Evolutionary conservation across 53 echinoderm and acorn worm genomes (phyloP), one percentile per base, ranked within the genome.

Genomic region (Mesocentrotus franciscanus): DNA sequence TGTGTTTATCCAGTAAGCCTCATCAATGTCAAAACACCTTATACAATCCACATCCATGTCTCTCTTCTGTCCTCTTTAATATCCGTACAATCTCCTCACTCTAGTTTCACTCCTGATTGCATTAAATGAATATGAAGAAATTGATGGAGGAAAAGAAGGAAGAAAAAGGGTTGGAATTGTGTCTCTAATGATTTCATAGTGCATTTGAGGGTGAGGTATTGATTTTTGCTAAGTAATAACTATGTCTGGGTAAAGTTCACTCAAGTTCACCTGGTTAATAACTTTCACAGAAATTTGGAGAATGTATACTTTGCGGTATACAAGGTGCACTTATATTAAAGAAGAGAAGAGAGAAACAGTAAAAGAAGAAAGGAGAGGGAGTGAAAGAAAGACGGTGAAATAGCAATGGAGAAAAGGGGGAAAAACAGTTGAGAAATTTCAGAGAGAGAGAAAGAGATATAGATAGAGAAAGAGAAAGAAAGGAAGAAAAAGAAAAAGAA

Each of bases 41-140:
- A 58, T 87, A 57, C 87, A 56, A 57, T 11, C n/a, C 87, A 24
- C 39, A 87, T 18, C 87, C 87, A 58, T 29, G 56, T 87, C 87
- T 87, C 87, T 56, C 27, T 83, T 87, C 24, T 87, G 87, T 87
- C 87, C 87, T 58, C 26, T 87, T 29, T 58, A 87, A 87, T 87
- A 22, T 87, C 87, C 87, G 22, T n/a, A 11, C 58, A n/a, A 58
- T 24, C 11, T 17, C 27, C 56, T 87, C 87, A 87, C 12, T 58
- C 87, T 87, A 87, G 56, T 87, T 87, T 87, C 87, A 26, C 56
- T 87, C 27, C 29, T 72, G 17, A n/a, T 72, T 26, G 72, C 72
- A 16, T 62, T 11, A 32, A 78, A 78, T 35, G 35, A 78, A 78
- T 34, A 78, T 78, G 78, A 58, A 87, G 57, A 18, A 56, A 24